phyloP scores from a whole-genome alignment of 2,888 invertebrate genomes.

The Malachius bipustulatus region DNA sequence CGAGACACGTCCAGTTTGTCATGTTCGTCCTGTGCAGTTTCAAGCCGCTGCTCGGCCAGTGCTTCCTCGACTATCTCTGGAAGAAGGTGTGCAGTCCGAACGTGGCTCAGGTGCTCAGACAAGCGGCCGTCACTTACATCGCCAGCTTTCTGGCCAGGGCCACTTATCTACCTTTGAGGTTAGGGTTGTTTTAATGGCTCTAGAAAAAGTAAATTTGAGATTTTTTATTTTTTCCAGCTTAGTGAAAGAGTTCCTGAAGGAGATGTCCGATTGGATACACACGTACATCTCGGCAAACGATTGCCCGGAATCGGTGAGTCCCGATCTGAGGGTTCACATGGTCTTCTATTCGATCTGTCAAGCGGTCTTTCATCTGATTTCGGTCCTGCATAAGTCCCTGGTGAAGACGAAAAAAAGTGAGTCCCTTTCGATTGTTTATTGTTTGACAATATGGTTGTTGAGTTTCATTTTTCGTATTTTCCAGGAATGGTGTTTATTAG shows the following conservation, averaged over 20 bases:
- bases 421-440: constrained; percentile 59
- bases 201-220: constrained; percentile 3
- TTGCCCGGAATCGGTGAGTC: constrained; percentile 39
- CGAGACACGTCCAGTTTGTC: constrained; percentile 65
- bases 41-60: constrained; percentile 45
- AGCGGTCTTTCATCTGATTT: constrained; percentile 82
- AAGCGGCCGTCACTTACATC: constrained; percentile 60
- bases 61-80: constrained; percentile 62
- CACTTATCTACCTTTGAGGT: constrained; percentile 49
- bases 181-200: constrained; percentile 26
- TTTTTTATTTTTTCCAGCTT: constrained; percentile 39
- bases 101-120: constrained; percentile 50
- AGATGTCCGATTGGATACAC: constrained; percentile 76
- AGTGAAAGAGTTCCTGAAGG: constrained; percentile 51
- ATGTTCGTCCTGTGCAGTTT: constrained; percentile 64
- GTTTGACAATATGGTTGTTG: too few relatives aligned
- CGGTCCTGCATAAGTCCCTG: constrained; percentile 78
- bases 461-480: constrained; percentile 28
- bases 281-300: constrained; percentile 64
- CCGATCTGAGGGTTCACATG: constrained; percentile 60
- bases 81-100: constrained; percentile 56
- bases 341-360: constrained; percentile 91
- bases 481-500: constrained; percentile 69
- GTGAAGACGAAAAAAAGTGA: constrained; percentile 65
- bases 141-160: constrained; percentile 63